phyloP scores from a whole-genome alignment of 2,113 vertebrate genomes.

The Labeo catla region DNA sequence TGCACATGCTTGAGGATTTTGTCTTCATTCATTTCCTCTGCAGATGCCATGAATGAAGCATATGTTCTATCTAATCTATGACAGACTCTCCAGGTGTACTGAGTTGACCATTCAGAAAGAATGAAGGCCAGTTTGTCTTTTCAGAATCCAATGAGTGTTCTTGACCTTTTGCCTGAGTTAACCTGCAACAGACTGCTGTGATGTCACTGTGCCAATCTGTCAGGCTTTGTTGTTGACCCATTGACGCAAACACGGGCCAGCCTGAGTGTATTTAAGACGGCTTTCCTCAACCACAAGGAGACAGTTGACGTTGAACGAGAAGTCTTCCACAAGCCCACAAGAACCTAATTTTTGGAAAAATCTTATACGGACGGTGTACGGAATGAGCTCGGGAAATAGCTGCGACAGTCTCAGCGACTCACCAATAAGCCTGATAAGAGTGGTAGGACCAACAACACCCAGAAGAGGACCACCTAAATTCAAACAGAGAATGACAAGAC shows the following conservation, averaged over 20 bases:
- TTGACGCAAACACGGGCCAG: slow-evolving; percentile 1
- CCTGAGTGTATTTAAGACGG: background rate
- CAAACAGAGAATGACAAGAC: slow-evolving; percentile 82
- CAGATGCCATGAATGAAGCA: background rate
- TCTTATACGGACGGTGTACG: background rate
- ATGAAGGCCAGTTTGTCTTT: background rate
- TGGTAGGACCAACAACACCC: slow-evolving; percentile 75
- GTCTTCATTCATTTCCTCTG: background rate
- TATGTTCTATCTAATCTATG: background rate
- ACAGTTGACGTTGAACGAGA: background rate
- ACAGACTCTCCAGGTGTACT: background rate
- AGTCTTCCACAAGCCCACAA: background rate
- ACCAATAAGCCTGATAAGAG: slow-evolving; percentile 73
- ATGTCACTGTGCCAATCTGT: background rate
- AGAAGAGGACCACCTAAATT: slow-evolving; percentile 82
- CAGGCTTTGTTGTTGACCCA: slow-evolving; percentile 1
- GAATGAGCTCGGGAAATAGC: slow-evolving; percentile 28
- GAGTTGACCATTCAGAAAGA: slow-evolving; percentile 9
- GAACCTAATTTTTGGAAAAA: background rate
- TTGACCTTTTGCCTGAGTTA: background rate
- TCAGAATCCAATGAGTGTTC: background rate
- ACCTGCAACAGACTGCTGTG: background rate
- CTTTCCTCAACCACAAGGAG: background rate
- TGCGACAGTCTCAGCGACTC: slow-evolving; percentile 54
- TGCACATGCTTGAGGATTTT: background rate